These are phyloP conservation scores for Anoplopoma fimbria DNA, from an alignment of 2,113 vertebrate species.

Conservation along the genomic window DNA sequence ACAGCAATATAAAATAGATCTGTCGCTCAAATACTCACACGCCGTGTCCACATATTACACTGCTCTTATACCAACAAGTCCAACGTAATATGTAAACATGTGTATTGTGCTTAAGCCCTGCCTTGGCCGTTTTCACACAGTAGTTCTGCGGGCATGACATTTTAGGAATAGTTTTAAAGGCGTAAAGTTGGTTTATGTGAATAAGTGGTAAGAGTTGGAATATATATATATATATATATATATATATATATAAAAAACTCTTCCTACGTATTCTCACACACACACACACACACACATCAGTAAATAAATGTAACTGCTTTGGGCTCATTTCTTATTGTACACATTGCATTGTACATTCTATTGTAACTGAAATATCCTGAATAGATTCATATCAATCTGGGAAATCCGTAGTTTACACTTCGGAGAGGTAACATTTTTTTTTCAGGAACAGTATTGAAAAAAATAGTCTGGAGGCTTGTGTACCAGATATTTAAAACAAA, in stretches of 20 bases:
- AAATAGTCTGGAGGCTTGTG: too few relatives aligned
- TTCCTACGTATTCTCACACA: not conserved
- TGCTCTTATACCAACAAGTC: too few relatives aligned
- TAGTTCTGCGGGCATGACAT: not conserved
- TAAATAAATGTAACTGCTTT: not conserved
- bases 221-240: too few relatives aligned
- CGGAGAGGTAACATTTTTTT: too few relatives aligned
- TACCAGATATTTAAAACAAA: not conserved
- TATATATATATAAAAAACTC: too few relatives aligned
- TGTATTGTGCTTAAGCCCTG: not conserved
- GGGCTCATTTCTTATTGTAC: not conserved
- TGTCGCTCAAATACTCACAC: too few relatives aligned
- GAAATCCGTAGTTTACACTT: not conserved
- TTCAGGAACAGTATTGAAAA: not conserved
- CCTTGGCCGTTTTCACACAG: not conserved
- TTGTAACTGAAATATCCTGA: not conserved
- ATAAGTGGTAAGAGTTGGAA: too few relatives aligned
- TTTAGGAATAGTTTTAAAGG: too few relatives aligned
- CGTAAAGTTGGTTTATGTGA: not conserved
- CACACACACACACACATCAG: not conserved
- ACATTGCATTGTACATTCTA: not conserved
- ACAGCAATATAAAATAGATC: not conserved
- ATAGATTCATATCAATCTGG: not conserved
- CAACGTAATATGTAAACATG: not conserved
- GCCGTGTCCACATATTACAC: not conserved